Base-by-base conservation (phyloP, 2,113 vertebrate genomes). In the Phrynosoma platyrhinos region DNA sequence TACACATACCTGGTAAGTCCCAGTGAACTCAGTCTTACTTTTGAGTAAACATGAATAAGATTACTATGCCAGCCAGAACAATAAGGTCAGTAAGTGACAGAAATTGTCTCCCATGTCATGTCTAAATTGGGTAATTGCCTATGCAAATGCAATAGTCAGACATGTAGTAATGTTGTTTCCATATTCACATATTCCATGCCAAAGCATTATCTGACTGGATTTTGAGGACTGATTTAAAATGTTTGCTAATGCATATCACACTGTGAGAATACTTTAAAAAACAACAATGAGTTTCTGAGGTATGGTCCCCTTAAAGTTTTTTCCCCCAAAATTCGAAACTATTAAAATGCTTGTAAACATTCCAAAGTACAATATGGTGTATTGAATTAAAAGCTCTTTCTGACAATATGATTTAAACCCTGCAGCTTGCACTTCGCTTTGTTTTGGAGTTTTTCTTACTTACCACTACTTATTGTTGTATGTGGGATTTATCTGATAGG, bases 111-210 rank as follows among this genome's bases (percentile, higher is more conserved):
- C 66, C 18, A 27, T 71, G 18, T 32, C 79, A 32, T 62, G 36
- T 64, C 23, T 77, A 68, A 64, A 75, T 36, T 75, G 55, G 71
- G 42, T 42, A 87, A 81, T 81, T 74, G 52, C 42, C 68, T 84
- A 53, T 52, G 76, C 40, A 83, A 83, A 83, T 68, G 40, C 85
- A 55, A 75, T 71, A 62, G 72, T 64, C 27, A 53, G 36, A 64
- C 55, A 81, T 53, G 25, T 58, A 75, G 69, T 89, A 53, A 75
- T 80, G n/a, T 12, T 36, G 40, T 75, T 64, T 74, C 16, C 23
- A 81, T 20, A 80, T 71, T 32, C 68, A 80, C 30, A 84, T 79
- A 74, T 69, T 83, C 74, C 40, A 9, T 66, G 58, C n/a, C 40
- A 20, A 55, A 36, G 21, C 36, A 47, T 40, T 23, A 71, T 79